Conservation (phyloP, 2,113 vertebrate species). For the Probosciger aterrimus region DNA sequence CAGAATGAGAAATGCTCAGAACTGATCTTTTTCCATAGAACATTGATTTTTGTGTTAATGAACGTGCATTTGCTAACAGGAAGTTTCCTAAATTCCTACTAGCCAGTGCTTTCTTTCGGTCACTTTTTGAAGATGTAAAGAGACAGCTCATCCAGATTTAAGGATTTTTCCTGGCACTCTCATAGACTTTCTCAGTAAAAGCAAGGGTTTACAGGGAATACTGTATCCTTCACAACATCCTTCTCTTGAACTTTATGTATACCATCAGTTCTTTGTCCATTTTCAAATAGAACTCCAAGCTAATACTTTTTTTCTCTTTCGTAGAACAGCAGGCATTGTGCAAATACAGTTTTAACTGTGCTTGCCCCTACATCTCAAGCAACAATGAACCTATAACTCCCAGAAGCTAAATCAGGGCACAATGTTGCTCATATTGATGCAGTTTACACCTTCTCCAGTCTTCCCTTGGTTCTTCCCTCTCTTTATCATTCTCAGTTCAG, state of each 20-base stretch:
- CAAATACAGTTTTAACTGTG: background rate
- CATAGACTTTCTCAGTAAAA: background rate
- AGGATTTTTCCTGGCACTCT: background rate
- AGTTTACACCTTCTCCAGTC: background rate
- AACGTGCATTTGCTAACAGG: background rate
- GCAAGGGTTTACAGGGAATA: background rate
- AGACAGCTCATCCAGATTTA: background rate
- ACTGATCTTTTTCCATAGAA: background rate
- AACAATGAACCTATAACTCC: background rate
- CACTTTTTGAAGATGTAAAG: background rate
- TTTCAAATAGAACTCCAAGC: background rate
- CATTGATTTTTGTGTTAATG: background rate
- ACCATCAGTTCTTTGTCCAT: background rate
- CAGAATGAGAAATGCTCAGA: background rate
- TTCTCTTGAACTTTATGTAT: background rate
- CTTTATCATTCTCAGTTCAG: conserved; percentile 1
- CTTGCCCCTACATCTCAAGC: background rate
- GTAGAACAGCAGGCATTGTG: background rate
- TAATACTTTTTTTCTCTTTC: background rate
- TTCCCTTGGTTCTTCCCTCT: background rate
- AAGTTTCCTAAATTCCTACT: background rate
- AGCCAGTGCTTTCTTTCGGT: background rate
- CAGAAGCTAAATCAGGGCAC: background rate
- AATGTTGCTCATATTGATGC: background rate
- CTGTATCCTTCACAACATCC: background rate